A percentile compares a stretch with the other conserved stretches of the same genome.
Evolutionary conservation across 2,113 vertebrate species (phyloP).

Genomic region (Passer montanus): DNA sequence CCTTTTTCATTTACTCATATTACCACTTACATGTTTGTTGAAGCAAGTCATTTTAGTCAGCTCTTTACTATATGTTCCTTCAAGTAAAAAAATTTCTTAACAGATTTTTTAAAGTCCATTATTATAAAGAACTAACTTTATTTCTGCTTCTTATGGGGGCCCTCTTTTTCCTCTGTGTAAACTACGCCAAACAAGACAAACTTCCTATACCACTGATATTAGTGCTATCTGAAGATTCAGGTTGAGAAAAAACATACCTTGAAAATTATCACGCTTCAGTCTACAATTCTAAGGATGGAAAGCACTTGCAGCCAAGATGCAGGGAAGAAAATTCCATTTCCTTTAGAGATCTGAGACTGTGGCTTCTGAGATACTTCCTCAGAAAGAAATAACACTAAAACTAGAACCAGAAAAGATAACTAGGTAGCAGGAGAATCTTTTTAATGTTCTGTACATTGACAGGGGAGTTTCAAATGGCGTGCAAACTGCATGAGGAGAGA

Average conservation of each 20-base stretch:
- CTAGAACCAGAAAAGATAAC: not conserved
- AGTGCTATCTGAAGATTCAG: fast-evolving
- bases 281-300: not conserved
- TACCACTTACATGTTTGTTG: not conserved
- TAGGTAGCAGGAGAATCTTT: not conserved
- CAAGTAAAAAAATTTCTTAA: not conserved
- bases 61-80: not conserved
- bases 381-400: not conserved
- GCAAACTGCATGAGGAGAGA: not conserved
- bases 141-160: not conserved
- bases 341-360: not conserved
- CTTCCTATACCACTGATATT: not conserved
- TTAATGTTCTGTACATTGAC: not conserved
- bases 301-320: not conserved
- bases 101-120: not conserved
- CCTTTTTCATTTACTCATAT: not conserved
- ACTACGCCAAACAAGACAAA: not conserved
- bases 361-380: not conserved
- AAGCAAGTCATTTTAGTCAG: not conserved
- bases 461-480: not conserved
- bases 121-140: not conserved
- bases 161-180: not conserved
- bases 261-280: not conserved
- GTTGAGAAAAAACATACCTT: not conserved
- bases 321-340: not conserved